Percentiles rank a stretch among this genome's conserved stretches.
phyloP scores from a whole-genome alignment of 35 echinoderm and acorn worm species.

The Heliocidaris tuberculata region DNA sequence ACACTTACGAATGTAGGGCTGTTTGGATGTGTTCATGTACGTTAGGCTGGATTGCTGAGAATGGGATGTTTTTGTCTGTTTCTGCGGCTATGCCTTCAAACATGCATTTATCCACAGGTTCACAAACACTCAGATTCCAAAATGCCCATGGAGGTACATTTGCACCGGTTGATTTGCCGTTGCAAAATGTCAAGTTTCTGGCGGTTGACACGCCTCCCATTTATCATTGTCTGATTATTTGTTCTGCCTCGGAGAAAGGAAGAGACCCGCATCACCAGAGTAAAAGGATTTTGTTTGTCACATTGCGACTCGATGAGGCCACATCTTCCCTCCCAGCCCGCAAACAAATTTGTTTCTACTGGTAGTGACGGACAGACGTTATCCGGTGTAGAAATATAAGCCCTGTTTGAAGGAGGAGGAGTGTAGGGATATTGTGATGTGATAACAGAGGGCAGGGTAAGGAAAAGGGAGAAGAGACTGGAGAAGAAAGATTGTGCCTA shows the following conservation, averaged over 20 bases:
- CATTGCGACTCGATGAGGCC: neutral
- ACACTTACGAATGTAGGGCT: neutral
- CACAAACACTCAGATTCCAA: neutral
- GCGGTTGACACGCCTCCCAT: neutral
- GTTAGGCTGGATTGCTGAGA: neutral
- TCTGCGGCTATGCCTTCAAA: neutral
- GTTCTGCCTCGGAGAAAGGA: neutral
- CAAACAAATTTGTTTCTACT: conserved; percentile 9
- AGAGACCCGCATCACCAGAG: neutral
- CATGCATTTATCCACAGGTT: neutral
- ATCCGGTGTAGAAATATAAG: conserved; percentile 2
- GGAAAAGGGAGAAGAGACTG: neutral
- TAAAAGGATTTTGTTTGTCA: conserved; percentile 12
- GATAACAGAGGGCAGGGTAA: neutral
- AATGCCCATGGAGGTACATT: neutral
- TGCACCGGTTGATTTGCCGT: neutral
- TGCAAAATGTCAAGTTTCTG: neutral
- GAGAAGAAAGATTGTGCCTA: neutral
- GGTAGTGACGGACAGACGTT: neutral
- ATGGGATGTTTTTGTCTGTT: neutral
- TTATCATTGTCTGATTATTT: conserved; percentile 18
- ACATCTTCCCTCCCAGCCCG: neutral
- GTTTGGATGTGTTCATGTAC: neutral
- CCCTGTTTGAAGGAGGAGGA: neutral
- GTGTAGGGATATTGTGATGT: neutral